These are phyloP conservation scores for Helicoverpa zea DNA, from an alignment of 1,140 invertebrate species.

Conservation along the genomic window DNA sequence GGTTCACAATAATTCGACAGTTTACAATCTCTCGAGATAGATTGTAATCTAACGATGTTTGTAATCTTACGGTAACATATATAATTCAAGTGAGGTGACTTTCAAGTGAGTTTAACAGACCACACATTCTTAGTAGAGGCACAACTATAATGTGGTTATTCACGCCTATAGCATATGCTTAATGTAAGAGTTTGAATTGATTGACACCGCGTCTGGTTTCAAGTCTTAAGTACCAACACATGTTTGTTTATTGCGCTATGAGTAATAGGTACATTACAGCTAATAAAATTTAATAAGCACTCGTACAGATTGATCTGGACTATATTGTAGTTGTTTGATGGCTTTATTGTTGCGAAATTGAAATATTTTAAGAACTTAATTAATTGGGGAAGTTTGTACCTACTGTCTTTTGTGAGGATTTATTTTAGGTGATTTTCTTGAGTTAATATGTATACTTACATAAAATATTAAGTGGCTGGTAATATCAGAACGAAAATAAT, in stretches of 20 bases:
- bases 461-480: too few relatives aligned
- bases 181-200: conserved; percentile 81
- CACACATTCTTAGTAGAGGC: conserved; percentile 58
- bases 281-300: conserved; percentile 74
- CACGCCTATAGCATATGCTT: conserved; percentile 78
- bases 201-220: conserved; percentile 80
- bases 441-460: too few relatives aligned
- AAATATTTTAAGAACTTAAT: neutral
- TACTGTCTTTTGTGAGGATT: too few relatives aligned
- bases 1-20: too few relatives aligned
- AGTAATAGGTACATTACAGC: conserved; percentile 74
- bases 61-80: too few relatives aligned
- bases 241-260: conserved; percentile 72
- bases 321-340: conserved; percentile 9
- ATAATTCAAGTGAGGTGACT: neutral
- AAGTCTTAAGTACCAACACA: conserved; percentile 70
- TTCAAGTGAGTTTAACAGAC: conserved; percentile 10
- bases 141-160: conserved; percentile 74
- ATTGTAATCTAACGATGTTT: too few relatives aligned
- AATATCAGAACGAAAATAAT: too few relatives aligned
- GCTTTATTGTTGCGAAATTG: conserved; percentile 22
- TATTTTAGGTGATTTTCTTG: too few relatives aligned
- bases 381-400: neutral
- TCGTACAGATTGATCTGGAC: conserved; percentile 40
- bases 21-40: too few relatives aligned